These are phyloP conservation scores for Pseudorhiza aurosa DNA, from an alignment of 30 jellyfish, hydroid and myxozoan species.

Conservation along the genomic window DNA sequence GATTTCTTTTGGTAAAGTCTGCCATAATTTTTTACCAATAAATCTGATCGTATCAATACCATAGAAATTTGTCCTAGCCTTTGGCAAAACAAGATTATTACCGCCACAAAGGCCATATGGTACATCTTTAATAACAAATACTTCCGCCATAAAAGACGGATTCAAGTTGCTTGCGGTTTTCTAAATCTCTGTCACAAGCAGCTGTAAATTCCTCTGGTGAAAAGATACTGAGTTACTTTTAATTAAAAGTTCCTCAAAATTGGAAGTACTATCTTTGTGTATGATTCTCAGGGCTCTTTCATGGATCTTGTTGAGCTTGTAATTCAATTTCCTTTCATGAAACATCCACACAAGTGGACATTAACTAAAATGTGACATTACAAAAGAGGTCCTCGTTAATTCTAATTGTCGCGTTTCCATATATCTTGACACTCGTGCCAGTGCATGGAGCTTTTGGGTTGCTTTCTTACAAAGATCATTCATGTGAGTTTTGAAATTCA, in stretches of 20 bases:
- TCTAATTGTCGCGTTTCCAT: not conserved
- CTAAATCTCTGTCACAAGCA: slow-evolving; percentile 28
- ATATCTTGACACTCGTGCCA: slow-evolving; percentile 7
- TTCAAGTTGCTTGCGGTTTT: slow-evolving; percentile 16
- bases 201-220: slow-evolving; percentile 47
- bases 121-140: slow-evolving; percentile 9
- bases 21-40: slow-evolving; percentile 7
- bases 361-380: slow-evolving; percentile 16
- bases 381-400: not conserved
- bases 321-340: slow-evolving; percentile 11
- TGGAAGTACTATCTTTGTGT: slow-evolving; percentile 29
- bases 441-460: slow-evolving; percentile 29
- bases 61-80: not conserved
- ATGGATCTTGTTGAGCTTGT: slow-evolving; percentile 16
- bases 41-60: slow-evolving; percentile 1
- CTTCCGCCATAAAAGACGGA: slow-evolving; percentile 33
- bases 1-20: slow-evolving; percentile 5
- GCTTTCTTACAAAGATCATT: slow-evolving; percentile 10
- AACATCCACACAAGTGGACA: slow-evolving; percentile 56
- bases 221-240: slow-evolving; percentile 16
- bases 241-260: slow-evolving; percentile 1
- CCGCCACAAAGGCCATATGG: slow-evolving; percentile 4
- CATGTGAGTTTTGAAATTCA: slow-evolving; percentile 14
- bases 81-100: not conserved
- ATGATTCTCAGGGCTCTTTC: slow-evolving; percentile 56